Percentiles rank a stretch among this genome's conserved stretches.
Evolutionary conservation across 2,797 vertebrate genomes (phyloP).

Genomic region (Lophotriccus pileatus): DNA sequence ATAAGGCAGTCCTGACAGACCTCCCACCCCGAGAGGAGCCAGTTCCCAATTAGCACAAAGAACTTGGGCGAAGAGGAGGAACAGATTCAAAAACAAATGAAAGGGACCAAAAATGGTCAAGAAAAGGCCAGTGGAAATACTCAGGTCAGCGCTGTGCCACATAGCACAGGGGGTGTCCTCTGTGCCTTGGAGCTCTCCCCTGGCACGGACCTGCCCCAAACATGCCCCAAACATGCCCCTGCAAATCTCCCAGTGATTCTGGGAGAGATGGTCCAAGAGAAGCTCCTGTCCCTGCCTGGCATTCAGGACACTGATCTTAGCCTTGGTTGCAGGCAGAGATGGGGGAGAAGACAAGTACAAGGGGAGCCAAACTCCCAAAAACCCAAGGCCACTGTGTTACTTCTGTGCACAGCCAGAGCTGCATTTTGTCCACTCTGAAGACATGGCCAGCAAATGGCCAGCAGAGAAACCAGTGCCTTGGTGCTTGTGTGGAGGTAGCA

Average conservation of each 20-base stretch:
- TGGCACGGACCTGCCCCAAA: background rate
- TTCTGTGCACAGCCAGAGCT: background rate
- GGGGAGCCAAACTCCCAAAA: background rate
- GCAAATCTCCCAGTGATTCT: background rate
- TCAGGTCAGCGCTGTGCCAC: constrained; percentile 51
- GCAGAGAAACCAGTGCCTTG: background rate
- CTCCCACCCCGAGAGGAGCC: constrained; percentile 65
- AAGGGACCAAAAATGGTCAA: constrained; percentile 71
- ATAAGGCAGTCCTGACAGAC: constrained; percentile 60
- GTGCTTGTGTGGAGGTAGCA: background rate
- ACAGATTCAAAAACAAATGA: constrained; percentile 64
- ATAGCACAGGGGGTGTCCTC: background rate
- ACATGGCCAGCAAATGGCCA: background rate
- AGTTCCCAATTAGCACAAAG: constrained; percentile 61
- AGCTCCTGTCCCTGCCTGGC: background rate
- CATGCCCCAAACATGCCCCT: fast-evolving
- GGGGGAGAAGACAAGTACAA: background rate
- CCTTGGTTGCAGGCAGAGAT: background rate
- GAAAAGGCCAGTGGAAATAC: constrained; percentile 59
- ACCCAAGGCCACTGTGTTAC: background rate
- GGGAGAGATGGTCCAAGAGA: fast-evolving
- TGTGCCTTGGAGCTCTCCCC: background rate
- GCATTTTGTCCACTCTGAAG: background rate
- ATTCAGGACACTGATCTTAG: background rate
- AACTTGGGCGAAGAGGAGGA: constrained; percentile 64